Conservation (phyloP, 2,113 vertebrate genomes). For the Elachura formosa region DNA sequence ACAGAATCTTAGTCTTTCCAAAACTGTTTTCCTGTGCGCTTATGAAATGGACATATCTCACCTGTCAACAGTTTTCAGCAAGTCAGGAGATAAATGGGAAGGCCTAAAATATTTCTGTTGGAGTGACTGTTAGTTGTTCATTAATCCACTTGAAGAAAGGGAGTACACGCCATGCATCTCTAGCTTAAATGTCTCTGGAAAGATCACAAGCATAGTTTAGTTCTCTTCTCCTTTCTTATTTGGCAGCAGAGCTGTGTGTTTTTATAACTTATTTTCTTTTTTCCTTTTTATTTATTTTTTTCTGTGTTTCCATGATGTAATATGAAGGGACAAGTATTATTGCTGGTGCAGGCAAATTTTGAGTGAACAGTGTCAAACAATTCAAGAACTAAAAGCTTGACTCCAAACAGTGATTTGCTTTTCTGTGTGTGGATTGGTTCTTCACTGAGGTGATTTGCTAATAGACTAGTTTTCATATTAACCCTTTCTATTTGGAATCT, state of each 20-base stretch:
- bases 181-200: not conserved
- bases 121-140: not conserved
- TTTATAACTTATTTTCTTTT: not conserved
- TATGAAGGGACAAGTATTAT: not conserved
- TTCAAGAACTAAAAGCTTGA: not conserved
- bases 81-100: slow-evolving; percentile 26
- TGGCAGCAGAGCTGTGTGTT: not conserved
- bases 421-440: not conserved
- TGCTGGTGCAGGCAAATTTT: not conserved
- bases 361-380: not conserved
- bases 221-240: not conserved
- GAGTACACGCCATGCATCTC: not conserved
- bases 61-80: slow-evolving; percentile 48
- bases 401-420: not conserved
- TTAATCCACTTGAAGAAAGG: slow-evolving; percentile 25
- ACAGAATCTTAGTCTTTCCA: not conserved
- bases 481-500: not conserved
- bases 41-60: slow-evolving; percentile 32
- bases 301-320: not conserved
- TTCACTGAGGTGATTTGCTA: not conserved
- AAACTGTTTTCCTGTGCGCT: not conserved
- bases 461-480: not conserved
- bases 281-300: not conserved
- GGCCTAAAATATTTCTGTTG: slow-evolving; percentile 32
- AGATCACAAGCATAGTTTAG: not conserved